Conservation (phyloP, 2,113 vertebrate species). For the Stegastes partitus region DNA sequence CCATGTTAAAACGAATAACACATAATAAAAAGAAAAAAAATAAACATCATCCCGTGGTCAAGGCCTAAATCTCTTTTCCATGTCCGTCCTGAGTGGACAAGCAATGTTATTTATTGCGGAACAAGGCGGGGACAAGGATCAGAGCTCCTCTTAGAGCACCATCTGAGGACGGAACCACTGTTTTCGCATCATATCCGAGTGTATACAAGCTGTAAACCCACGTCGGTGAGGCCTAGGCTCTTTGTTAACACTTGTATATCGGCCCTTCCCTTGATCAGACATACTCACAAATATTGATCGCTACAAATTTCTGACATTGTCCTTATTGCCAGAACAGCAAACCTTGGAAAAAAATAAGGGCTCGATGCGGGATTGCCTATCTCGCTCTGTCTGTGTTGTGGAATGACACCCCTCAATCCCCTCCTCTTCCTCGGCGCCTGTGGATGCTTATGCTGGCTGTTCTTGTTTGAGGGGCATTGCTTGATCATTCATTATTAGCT, state of each 20-base stretch:
- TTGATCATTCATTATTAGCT: constrained; percentile 90
- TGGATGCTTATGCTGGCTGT: constrained; percentile 56
- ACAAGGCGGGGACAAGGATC: constrained; percentile 83
- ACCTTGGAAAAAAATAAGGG: constrained; percentile 65
- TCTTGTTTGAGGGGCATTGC: constrained; percentile 82
- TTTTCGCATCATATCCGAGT: constrained; percentile 76
- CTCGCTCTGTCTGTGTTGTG: constrained; percentile 44
- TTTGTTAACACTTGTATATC: constrained; percentile 84
- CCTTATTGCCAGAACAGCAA: constrained; percentile 66
- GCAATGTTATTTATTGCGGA: constrained; percentile 82
- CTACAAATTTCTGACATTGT: constrained; percentile 76
- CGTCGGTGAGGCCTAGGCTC: constrained; percentile 58
- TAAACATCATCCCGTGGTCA: constrained; percentile 74
- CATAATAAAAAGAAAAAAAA: constrained; percentile 68
- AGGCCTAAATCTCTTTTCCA: constrained; percentile 81
- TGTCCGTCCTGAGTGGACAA: constrained; percentile 82
- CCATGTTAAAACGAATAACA: constrained; percentile 81
- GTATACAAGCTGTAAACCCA: constrained; percentile 82
- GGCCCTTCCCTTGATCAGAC: constrained; percentile 70
- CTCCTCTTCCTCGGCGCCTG: constrained; percentile 13
- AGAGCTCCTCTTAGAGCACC: constrained; percentile 65
- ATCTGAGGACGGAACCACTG: constrained; percentile 77
- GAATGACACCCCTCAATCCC: constrained; percentile 42
- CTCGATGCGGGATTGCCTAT: constrained; percentile 56
- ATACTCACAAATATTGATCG: constrained; percentile 79